Evolutionary conservation across 1,140 invertebrate species (phyloP).

Genomic region (Drosophila parabipectinata): DNA sequence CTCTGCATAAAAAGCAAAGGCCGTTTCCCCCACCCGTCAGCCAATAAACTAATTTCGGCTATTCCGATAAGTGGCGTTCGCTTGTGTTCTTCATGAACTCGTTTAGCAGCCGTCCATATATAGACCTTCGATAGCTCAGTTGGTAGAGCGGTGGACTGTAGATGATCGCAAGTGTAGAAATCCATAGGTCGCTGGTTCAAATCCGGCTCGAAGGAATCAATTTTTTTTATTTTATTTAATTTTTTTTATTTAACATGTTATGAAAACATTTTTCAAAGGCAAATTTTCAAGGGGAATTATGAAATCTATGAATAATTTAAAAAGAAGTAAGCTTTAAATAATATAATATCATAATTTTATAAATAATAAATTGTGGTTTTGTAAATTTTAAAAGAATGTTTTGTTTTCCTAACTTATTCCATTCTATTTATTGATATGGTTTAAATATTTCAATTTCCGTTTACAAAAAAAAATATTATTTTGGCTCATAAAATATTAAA

Average conservation of each 20-base stretch:
- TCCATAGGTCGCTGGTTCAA: slow-evolving; percentile 90
- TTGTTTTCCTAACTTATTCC: too few species aligned
- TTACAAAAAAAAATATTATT: too few species aligned
- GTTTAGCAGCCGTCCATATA: slow-evolving; percentile 31
- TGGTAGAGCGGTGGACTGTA: slow-evolving; percentile 95
- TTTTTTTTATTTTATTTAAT: background rate
- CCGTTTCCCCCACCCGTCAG: slow-evolving; percentile 2
- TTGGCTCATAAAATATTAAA: too few species aligned
- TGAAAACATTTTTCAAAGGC: background rate
- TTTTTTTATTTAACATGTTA: background rate
- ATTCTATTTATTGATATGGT: too few species aligned
- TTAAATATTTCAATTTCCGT: too few species aligned
- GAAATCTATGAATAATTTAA: too few species aligned
- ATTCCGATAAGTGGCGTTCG: slow-evolving; percentile 35
- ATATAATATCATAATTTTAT: too few species aligned
- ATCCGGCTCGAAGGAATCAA: slow-evolving; percentile 88
- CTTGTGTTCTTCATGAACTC: slow-evolving; percentile 29
- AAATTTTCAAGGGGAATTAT: too few species aligned
- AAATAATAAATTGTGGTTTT: too few species aligned
- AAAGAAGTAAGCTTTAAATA: too few species aligned
- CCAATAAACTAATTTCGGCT: slow-evolving; percentile 38
- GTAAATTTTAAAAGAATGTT: too few species aligned
- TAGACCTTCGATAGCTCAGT: slow-evolving; percentile 92
- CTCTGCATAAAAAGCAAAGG: slow-evolving; percentile 55
- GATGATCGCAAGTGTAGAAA: slow-evolving; percentile 88